Conservation (phyloP, 2,797 vertebrate genomes). For the Eleutherodactylus coqui region DNA sequence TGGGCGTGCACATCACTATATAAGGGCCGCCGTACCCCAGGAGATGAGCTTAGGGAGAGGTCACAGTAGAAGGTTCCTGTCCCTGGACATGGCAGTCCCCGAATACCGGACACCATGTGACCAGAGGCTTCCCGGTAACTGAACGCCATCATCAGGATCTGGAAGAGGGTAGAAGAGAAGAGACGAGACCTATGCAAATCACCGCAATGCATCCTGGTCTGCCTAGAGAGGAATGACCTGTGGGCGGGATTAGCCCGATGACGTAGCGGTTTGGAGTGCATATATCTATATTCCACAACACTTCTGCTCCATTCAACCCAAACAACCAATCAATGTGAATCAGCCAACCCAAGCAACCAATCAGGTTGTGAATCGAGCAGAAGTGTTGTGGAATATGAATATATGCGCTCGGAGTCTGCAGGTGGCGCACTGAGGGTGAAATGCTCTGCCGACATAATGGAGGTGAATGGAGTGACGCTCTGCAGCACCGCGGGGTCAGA, state of each 20-base stretch:
- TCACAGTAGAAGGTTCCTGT: neutral
- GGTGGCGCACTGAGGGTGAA: neutral
- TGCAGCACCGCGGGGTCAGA: neutral
- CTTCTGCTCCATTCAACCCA: no score
- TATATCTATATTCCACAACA: no score
- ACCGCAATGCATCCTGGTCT: neutral
- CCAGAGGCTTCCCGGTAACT: neutral
- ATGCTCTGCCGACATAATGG: neutral
- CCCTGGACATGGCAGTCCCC: no score
- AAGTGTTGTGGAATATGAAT: no score
- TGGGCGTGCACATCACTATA: rapidly evolving
- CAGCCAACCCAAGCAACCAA: no score
- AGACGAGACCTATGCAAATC: neutral
- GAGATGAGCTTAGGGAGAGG: neutral
- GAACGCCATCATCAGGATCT: no score
- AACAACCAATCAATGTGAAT: no score
- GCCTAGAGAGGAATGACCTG: neutral
- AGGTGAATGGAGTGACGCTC: neutral
- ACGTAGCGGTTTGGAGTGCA: no score
- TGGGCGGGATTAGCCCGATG: neutral
- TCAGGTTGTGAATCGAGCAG: no score
- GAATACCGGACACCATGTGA: neutral
- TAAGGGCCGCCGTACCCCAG: neutral
- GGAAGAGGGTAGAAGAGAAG: neutral
- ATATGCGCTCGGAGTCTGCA: no score